phyloP scores from a whole-genome alignment of 2,888 invertebrate species.

The Eupithecia tripunctaria region DNA sequence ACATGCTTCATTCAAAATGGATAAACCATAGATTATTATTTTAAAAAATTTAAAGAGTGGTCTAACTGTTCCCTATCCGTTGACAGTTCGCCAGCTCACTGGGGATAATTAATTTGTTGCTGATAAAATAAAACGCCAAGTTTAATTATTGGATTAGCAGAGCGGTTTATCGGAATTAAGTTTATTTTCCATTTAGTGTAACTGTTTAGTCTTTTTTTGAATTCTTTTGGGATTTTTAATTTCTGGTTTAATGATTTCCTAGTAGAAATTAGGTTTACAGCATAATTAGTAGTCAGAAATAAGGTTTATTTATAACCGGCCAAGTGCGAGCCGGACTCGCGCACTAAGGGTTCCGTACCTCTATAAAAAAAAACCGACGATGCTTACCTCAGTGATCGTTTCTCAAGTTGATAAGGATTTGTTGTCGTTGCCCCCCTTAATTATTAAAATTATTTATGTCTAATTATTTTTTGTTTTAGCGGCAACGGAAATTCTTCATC shows the following conservation, averaged over 20 bases:
- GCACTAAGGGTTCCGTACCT: too few species aligned
- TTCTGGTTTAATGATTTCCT: background rate
- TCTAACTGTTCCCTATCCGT: slow-evolving; percentile 12
- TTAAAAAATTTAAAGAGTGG: background rate
- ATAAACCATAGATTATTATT: too few species aligned
- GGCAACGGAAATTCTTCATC: too few species aligned
- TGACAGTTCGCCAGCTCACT: slow-evolving; percentile 22
- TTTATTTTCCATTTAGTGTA: background rate
- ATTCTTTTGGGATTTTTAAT: background rate
- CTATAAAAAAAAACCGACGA: too few species aligned
- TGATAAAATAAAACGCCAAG: slow-evolving; percentile 18
- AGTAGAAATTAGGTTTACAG: background rate
- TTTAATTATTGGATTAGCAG: slow-evolving; percentile 17
- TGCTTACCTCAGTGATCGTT: too few species aligned
- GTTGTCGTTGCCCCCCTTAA: too few species aligned
- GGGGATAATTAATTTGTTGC: slow-evolving; percentile 35
- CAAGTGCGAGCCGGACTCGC: too few species aligned
- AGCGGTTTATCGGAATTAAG: slow-evolving; percentile 7
- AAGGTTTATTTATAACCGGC: background rate
- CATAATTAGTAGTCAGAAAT: background rate
- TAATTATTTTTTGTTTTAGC: too few species aligned
- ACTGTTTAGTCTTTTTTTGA: background rate
- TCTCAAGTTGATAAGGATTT: too few species aligned
- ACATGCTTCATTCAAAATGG: too few species aligned
- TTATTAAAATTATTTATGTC: too few species aligned